These are phyloP conservation scores for Dermatemys mawii DNA, from an alignment of 2,113 vertebrate species.

Conservation along the genomic window DNA sequence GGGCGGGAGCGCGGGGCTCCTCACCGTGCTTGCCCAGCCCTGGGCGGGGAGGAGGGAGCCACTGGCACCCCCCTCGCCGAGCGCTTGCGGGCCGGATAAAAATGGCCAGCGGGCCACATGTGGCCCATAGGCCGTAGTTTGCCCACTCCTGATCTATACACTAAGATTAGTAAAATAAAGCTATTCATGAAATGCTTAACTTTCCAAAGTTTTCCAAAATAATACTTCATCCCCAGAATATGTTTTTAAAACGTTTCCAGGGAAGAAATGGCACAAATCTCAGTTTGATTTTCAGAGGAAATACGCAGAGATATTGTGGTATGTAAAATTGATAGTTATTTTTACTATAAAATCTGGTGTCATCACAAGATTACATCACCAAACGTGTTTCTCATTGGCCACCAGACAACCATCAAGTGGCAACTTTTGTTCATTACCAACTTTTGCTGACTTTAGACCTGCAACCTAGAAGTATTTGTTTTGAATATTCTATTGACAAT, in stretches of 20 bases:
- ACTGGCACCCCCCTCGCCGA: too few relatives aligned
- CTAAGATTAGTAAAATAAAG: not conserved
- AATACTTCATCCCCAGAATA: not conserved
- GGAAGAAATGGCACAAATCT: not conserved
- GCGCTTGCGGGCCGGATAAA: too few relatives aligned
- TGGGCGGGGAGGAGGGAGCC: too few relatives aligned
- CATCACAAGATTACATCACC: not conserved
- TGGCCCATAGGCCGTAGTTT: too few relatives aligned
- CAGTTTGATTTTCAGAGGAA: not conserved
- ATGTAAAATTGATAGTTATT: not conserved
- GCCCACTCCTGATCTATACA: too few relatives aligned
- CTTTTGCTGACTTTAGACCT: not conserved
- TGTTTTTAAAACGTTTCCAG: not conserved
- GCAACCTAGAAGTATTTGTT: not conserved
- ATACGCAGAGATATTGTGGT: not conserved
- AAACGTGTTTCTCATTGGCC: accelerated
- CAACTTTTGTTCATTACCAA: not conserved
- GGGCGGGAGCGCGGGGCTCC: too few relatives aligned
- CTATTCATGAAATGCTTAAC: not conserved
- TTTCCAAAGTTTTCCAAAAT: not conserved
- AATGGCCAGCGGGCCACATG: too few relatives aligned
- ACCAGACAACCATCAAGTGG: accelerated
- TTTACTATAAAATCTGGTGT: not conserved
- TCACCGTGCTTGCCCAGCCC: too few relatives aligned
- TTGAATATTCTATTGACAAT: not conserved